These are phyloP conservation scores for Halictus rubicundus DNA, from an alignment of 1,140 invertebrate species.

Conservation along the genomic window DNA sequence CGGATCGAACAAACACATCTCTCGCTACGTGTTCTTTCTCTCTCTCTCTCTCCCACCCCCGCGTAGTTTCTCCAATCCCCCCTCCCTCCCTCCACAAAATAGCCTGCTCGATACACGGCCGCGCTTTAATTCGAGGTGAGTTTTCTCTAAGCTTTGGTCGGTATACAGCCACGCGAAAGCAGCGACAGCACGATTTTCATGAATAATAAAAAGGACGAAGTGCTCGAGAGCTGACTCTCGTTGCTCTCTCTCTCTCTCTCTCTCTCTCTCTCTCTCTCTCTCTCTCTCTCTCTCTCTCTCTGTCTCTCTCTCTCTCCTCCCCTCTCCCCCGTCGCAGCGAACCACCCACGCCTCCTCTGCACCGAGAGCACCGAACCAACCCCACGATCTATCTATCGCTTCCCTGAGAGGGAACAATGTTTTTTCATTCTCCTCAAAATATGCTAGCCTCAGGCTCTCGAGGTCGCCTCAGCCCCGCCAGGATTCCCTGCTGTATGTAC, in stretches of 20 bases:
- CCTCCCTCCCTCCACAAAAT: neutral
- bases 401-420: conserved; percentile 73
- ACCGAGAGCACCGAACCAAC: neutral
- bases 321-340: neutral
- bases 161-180: conserved; percentile 57
- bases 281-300: no score
- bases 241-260: neutral
- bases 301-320: no score
- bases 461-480: neutral
- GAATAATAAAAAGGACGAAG: conserved; percentile 80
- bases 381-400: conserved; percentile 67
- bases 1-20: conserved; percentile 15
- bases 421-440: conserved; percentile 77
- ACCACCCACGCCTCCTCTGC: no score
- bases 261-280: no score
- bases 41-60: no score
- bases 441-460: conserved; percentile 69
- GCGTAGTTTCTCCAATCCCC: no score
- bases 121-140: conserved; percentile 43
- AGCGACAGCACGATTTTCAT: conserved; percentile 73
- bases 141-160: conserved; percentile 35
- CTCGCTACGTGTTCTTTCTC: no score
- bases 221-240: conserved; percentile 68
- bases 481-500: neutral
- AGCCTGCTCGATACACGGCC: conserved; percentile 20